These are phyloP conservation scores for Ctenochaetus hawaiiensis DNA, from an alignment of 2,797 vertebrate species.

Conservation along the genomic window DNA sequence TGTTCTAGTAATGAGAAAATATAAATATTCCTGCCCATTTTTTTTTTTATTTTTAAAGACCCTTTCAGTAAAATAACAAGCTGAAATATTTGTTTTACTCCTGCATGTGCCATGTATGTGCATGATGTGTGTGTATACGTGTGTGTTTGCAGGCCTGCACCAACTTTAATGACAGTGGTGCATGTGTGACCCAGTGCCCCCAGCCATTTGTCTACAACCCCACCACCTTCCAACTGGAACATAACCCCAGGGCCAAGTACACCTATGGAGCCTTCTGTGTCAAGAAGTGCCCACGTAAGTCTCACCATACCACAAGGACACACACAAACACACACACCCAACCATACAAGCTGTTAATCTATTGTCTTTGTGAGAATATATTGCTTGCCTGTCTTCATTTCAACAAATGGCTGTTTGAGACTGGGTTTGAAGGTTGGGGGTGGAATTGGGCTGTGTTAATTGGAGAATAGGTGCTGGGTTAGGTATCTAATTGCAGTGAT, in stretches of 20 bases:
- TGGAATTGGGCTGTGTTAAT: neutral
- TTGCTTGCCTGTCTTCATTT: neutral
- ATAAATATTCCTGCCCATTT: too few relatives aligned
- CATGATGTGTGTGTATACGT: neutral
- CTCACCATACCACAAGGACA: slow-evolving; percentile 2
- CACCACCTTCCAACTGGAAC: slow-evolving; percentile 95
- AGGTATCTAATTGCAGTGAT: neutral
- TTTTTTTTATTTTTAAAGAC: neutral
- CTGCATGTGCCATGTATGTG: too few relatives aligned
- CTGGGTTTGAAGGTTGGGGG: neutral
- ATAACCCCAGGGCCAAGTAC: slow-evolving; percentile 96
- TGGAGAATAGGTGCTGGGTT: neutral
- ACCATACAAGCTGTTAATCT: neutral
- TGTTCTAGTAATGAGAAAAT: too few relatives aligned
- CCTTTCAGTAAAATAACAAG: neutral
- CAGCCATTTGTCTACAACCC: slow-evolving; percentile 97
- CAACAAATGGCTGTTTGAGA: neutral
- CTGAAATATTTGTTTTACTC: neutral
- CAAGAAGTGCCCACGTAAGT: slow-evolving; percentile 97
- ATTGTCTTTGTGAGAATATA: too few relatives aligned
- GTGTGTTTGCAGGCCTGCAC: slow-evolving; percentile 82
- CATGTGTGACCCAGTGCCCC: slow-evolving; percentile 96
- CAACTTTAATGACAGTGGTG: slow-evolving; percentile 98
- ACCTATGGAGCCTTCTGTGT: slow-evolving; percentile 98
- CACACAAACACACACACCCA: neutral